Conservation (phyloP, 64 coral and sea anemone genomes). For the Acropora yongei region DNA sequence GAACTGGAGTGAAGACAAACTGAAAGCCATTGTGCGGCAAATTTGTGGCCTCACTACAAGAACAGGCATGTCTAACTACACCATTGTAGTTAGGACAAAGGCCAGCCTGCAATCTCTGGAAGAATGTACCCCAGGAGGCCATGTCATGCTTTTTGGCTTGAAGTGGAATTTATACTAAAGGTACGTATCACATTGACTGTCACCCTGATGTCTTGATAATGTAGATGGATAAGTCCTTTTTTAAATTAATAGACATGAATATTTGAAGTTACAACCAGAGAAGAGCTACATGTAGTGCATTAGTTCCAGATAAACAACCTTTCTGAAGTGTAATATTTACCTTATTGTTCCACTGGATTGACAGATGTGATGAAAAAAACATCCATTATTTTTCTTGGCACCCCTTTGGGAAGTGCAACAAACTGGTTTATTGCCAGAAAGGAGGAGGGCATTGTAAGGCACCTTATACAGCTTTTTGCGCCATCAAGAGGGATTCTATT, state of each 20-base stretch:
- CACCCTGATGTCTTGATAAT: too few relatives aligned
- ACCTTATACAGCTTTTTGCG: not conserved
- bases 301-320: too few relatives aligned
- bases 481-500: not conserved
- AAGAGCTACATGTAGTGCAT: too few relatives aligned
- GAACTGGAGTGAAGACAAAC: not conserved
- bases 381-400: not conserved
- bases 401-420: not conserved
- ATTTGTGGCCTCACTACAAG: not conserved
- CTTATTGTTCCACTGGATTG: not conserved
- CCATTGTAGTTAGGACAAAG: not conserved
- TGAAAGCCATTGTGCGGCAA: not conserved
- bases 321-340: not conserved
- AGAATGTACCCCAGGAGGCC: not conserved
- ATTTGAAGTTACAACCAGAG: too few relatives aligned
- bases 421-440: not conserved
- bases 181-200: not conserved
- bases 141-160: not conserved
- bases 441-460: not conserved
- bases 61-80: not conserved
- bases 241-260: too few relatives aligned
- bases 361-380: not conserved
- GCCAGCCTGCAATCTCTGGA: not conserved
- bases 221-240: too few relatives aligned
- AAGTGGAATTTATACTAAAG: not conserved